Evolutionary conservation across 2,888 invertebrate genomes (phyloP), one percentile per base, ranked within the genome.

Genomic region (Oscheius onirici): DNA sequence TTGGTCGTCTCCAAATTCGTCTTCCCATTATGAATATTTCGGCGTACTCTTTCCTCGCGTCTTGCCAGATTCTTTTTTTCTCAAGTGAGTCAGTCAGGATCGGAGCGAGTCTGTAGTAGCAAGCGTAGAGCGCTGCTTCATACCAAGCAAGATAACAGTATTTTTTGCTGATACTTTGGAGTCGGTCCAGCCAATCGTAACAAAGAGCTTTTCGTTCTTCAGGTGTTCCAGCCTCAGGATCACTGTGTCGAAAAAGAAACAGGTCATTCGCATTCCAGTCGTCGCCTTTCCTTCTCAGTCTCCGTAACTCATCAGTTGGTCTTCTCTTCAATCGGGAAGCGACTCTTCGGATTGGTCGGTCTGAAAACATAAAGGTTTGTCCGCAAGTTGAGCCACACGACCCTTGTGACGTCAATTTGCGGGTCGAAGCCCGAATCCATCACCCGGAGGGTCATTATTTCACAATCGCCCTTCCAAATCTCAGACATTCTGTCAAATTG

Each of bases 101-200:
- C 3, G 82, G 79, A 0, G 82, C 82, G 1, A 82, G 74, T n/a
- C 82, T 79, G 58, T 82, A 82, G 65, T 82, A 82, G 71, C 82
- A 82, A 3, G 82, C 80, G 54, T 82, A 80, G 69, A 82, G 77
- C 28, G 82, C 82, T 1, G 82, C 72, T 44, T 79, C 82, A 69
- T 80, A 82, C 81, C 82, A 82, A 11, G 82, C 82, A 28, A 82
- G 67, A 54, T 82, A 82, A 70, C 82, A 82, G 67, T 80, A 82
- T 60, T 82, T 82, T 55, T 82, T 82, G 15, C 73, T 73, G 49
- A 82, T 82, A 17, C 75, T 75, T 17, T 79, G 79, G 0, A 82
- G 72, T 24, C 82, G 28, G 43, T 78, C 77, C 26, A 82, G 69
- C 82, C 82, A 82, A 28, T 82, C 82, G 28, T 78, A 75, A 26